Percentiles rank a stretch among this genome's conserved stretches.
These are phyloP conservation scores for Sebastes aleutianus DNA, from an alignment of 2,797 vertebrate species.

Conservation along the genomic window DNA sequence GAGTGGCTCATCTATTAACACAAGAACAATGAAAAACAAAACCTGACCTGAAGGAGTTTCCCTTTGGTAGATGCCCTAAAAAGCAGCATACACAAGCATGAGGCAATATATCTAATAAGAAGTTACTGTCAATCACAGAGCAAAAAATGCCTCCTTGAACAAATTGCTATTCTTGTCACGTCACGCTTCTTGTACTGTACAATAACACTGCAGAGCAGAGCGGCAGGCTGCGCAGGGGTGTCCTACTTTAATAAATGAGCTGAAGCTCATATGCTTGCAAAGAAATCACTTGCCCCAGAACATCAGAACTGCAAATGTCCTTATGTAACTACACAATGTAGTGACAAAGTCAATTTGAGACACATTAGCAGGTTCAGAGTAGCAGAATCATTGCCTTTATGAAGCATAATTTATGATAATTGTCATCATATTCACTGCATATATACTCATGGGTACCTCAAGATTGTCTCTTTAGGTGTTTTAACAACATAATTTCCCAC, in stretches of 20 bases:
- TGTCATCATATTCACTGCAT: background rate
- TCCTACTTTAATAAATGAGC: constrained; percentile 74
- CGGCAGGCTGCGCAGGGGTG: constrained; percentile 50
- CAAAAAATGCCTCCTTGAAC: constrained; percentile 54
- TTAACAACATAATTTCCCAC: background rate
- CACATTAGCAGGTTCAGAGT: constrained; percentile 12
- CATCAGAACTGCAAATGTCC: constrained; percentile 35
- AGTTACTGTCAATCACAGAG: constrained; percentile 67
- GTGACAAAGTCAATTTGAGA: constrained; percentile 33
- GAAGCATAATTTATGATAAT: background rate
- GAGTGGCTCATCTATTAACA: constrained; percentile 24
- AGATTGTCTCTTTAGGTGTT: background rate
- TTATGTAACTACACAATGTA: constrained; percentile 43
- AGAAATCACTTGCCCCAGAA: constrained; percentile 51
- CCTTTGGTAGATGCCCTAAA: background rate
- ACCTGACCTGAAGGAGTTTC: constrained; percentile 47
- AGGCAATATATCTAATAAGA: constrained; percentile 55
- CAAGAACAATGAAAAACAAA: constrained; percentile 40
- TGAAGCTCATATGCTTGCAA: constrained; percentile 44
- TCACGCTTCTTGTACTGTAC: constrained; percentile 64
- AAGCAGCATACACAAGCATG: constrained; percentile 62
- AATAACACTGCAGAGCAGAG: constrained; percentile 62
- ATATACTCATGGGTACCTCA: background rate
- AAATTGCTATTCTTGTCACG: constrained; percentile 77
- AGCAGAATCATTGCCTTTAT: background rate